Base-by-base conservation (phyloP, 2,113 vertebrate genomes). In the Orycteropus afer region DNA sequence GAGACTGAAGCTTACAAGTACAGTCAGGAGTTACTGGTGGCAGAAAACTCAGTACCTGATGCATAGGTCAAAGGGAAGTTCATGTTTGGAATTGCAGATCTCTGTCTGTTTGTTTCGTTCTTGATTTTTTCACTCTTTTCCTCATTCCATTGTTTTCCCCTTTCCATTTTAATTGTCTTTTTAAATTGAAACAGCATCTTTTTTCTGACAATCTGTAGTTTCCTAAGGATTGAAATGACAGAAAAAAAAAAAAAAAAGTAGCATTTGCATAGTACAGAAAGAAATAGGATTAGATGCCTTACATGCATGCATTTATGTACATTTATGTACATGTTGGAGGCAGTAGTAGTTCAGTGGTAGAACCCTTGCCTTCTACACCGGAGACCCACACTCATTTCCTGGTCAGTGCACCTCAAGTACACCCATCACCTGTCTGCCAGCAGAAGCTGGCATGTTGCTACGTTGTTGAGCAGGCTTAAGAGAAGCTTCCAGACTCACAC, bases 231-330 rank as follows among this genome's bases (percentile, higher is more conserved):
- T 63, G 25, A 61, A 61, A 61, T 22, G 59, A n/a, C 53, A n/a
- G n/a, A 67, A 15, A 32, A 37, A 22, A 67, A 67, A 67, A 13
- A n/a, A 34, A 10, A 23, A 3, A 34, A 73, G 37, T 42, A 73
- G n/a, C 22, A 23, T 73, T 73, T 73, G 69, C 69, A 12, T 73
- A 73, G 34, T 42, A 37, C 69, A 40, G 15, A 8, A 42, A 37
- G 34, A 23, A 37, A 0, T 79, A 18, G 6, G 14, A 37, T 20
- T 37, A 59, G 55, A 49, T 79, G 29, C 27, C 73, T 29, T 37
- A 0, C 0, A 0, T 5, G 12, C 23, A 0, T 13, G 51, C 1
- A 1, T 61, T 49, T 8, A 20, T 61, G 25, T 32, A 6, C 47
- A 77, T 55, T 51, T 29, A 27, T 14, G 8, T 25, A 10, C 65